These are phyloP conservation scores for Aplidium turbinatum DNA, from an alignment of 23 tunicate genomes.

Conservation along the genomic window DNA sequence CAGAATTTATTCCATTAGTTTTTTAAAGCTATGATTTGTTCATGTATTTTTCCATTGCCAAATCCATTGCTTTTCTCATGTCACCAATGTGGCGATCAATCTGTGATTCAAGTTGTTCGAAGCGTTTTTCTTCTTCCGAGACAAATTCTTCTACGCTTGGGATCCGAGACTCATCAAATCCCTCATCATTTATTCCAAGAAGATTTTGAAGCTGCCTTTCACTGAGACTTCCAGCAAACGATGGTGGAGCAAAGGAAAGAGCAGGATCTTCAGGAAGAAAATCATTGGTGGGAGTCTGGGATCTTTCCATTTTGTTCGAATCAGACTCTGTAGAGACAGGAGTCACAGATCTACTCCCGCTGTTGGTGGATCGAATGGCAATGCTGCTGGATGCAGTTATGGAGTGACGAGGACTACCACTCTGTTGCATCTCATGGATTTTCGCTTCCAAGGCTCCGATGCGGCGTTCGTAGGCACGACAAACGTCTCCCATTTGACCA, in stretches of 20 bases:
- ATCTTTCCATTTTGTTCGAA: background rate
- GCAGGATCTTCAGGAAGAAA: conserved; percentile 70
- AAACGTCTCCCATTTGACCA: conserved; percentile 7
- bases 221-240: conserved; percentile 44
- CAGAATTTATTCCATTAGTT: no score
- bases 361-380: conserved; percentile 40
- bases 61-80: conserved; percentile 83
- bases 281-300: conserved; percentile 66
- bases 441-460: conserved; percentile 53
- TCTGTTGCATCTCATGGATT: conserved; percentile 35
- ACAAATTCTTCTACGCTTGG: conserved; percentile 66
- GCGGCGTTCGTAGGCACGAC: conserved; percentile 46
- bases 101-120: conserved; percentile 60
- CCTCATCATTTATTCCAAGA: conserved; percentile 64
- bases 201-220: conserved; percentile 65
- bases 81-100: conserved; percentile 79
- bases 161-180: conserved; percentile 34
- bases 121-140: conserved; percentile 61
- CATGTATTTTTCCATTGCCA: conserved; percentile 69
- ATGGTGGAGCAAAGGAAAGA: conserved; percentile 41
- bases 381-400: conserved; percentile 41
- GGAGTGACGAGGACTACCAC: conserved; percentile 26
- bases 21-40: conserved; percentile 34
- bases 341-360: conserved; percentile 29
- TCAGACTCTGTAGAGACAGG: conserved; percentile 20